Percentiles rank a stretch among this genome's conserved stretches.
Conservation (phyloP, 2,113 vertebrate genomes). For the Callipepla squamata region DNA sequence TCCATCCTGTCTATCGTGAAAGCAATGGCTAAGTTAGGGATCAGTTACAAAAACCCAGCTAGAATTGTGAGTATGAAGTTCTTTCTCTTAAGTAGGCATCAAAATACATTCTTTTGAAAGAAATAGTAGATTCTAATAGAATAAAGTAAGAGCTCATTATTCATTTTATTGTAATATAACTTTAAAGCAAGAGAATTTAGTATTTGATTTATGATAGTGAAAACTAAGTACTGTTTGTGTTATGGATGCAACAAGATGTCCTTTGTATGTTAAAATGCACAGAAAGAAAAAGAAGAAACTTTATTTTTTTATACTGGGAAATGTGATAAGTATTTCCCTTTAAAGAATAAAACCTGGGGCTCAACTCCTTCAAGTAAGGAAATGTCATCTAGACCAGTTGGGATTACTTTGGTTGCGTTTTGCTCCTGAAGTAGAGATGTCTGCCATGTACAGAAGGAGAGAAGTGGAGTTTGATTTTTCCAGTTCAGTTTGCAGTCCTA, state of each 20-base stretch:
- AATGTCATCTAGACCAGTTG: neutral
- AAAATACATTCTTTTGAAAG: neutral
- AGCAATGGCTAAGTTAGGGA: slow-evolving; percentile 76
- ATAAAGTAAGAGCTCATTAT: neutral
- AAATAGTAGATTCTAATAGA: neutral
- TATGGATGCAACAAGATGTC: neutral
- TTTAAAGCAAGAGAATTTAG: neutral
- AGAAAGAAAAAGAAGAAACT: no score
- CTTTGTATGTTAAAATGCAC: neutral
- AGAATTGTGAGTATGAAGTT: slow-evolving; percentile 71
- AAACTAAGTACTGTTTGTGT: neutral
- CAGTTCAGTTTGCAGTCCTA: neutral
- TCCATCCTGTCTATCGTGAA: slow-evolving; percentile 79
- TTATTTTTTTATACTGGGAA: neutral
- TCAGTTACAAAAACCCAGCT: slow-evolving; percentile 72
- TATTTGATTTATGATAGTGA: neutral
- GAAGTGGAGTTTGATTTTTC: neutral
- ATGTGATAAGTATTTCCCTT: neutral
- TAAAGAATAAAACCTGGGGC: neutral
- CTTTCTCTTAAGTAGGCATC: neutral
- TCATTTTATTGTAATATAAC: neutral
- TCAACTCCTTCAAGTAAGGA: neutral
- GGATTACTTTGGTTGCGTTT: neutral
- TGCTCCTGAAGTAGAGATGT: neutral
- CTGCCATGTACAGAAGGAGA: neutral